Evolutionary conservation across 2,888 invertebrate species (phyloP).

Genomic region (Eristalis tenax): DNA sequence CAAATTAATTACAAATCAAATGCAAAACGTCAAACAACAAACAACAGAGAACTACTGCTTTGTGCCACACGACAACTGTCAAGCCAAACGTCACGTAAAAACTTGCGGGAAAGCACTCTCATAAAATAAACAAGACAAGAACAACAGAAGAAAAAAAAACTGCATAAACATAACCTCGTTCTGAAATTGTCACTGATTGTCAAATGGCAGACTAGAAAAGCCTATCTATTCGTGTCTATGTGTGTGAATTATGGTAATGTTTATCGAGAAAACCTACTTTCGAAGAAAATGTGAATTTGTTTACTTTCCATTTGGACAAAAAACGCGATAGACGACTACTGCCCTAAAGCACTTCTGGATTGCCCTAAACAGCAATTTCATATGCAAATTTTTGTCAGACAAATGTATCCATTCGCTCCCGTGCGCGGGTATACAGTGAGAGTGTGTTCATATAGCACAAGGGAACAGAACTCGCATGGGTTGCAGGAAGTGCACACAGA

Average conservation of each 20-base stretch:
- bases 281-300: background rate
- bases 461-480: background rate
- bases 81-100: background rate
- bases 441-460: background rate
- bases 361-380: background rate
- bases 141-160: background rate
- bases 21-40: background rate
- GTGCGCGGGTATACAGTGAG: background rate
- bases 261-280: constrained; percentile 1
- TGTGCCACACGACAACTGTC: background rate
- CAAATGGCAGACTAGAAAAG: background rate
- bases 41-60: too few species aligned
- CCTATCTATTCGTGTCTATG: background rate
- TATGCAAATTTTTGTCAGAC: background rate
- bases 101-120: background rate
- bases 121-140: background rate
- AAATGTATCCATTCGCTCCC: background rate
- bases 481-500: constrained; percentile 60
- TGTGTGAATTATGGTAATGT: background rate
- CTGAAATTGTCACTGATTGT: constrained; percentile 1
- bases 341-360: background rate
- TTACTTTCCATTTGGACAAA: background rate
- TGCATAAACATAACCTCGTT: background rate
- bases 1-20: background rate
- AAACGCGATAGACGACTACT: background rate